A percentile compares a stretch with the other conserved stretches of the same genome.
phyloP scores from a whole-genome alignment of 2,797 vertebrate species.

The Gymnocypris eckloni region DNA sequence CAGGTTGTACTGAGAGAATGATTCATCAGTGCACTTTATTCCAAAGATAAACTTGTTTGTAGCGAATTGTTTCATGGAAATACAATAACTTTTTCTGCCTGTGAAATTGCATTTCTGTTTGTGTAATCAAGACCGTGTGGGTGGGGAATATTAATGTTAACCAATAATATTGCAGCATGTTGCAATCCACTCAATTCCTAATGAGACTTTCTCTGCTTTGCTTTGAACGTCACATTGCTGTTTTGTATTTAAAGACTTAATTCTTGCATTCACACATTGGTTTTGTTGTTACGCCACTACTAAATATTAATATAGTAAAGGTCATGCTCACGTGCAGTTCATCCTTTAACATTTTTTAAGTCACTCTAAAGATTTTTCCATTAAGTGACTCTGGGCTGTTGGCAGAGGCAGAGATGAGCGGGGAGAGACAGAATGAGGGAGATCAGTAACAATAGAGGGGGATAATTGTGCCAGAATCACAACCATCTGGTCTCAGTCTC shows the following conservation, averaged over 20 bases:
- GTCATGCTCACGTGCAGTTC: conserved; percentile 15
- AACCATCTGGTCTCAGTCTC: conserved; percentile 71
- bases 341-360: conserved; percentile 14
- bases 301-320: conserved; percentile 33
- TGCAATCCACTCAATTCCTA: not conserved
- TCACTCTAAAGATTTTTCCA: conserved; percentile 49
- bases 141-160: conserved; percentile 13
- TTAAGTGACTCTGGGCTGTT: conserved; percentile 48
- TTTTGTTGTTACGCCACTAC: not conserved
- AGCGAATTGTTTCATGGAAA: conserved; percentile 12
- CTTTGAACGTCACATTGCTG: not conserved
- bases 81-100: conserved; percentile 7
- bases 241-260: not conserved
- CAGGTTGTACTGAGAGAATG: not conserved
- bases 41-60: not conserved
- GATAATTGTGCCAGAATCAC: conserved; percentile 65
- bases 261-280: not conserved
- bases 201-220: not conserved
- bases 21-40: conserved; percentile 23
- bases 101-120: conserved; percentile 13
- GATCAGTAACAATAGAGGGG: conserved; percentile 66
- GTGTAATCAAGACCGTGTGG: conserved; percentile 20
- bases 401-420: conserved; percentile 45
- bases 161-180: not conserved
- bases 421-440: conserved; percentile 53